Conservation (phyloP, 2,113 vertebrate species). For the Ahaetulla prasina region DNA sequence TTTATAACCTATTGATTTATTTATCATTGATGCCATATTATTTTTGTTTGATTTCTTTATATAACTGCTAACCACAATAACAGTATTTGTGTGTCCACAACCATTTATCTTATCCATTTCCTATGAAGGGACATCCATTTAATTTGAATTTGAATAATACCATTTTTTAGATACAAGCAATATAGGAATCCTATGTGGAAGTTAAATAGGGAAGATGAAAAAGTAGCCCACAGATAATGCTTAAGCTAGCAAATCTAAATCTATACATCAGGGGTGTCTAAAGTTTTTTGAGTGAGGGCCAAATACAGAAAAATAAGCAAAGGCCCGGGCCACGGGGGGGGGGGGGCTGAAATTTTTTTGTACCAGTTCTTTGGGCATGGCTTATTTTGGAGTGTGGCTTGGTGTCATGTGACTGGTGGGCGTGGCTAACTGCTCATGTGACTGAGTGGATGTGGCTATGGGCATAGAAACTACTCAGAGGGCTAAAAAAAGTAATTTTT, state of each 20-base stretch:
- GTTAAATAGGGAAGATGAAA: background rate
- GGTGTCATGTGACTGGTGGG: too few relatives aligned
- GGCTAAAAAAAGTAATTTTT: too few relatives aligned
- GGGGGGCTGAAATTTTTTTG: too few relatives aligned
- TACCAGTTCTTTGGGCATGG: too few relatives aligned
- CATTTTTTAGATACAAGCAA: background rate
- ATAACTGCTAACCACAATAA: background rate
- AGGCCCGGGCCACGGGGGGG: too few relatives aligned
- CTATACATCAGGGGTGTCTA: too few relatives aligned
- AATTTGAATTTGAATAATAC: background rate
- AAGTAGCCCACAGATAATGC: background rate
- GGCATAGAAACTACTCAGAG: too few relatives aligned
- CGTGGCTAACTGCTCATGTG: too few relatives aligned
- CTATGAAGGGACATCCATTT: background rate
- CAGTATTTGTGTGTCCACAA: background rate
- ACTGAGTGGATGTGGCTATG: too few relatives aligned
- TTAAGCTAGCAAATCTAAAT: conserved; percentile 43
- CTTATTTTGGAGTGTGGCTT: too few relatives aligned
- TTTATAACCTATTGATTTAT: background rate
- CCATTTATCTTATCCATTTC: background rate
- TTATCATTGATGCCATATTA: background rate
- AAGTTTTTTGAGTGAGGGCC: too few relatives aligned
- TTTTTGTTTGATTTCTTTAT: background rate
- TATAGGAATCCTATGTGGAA: background rate
- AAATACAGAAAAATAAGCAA: too few relatives aligned